These are phyloP conservation scores for Tachina fera DNA, from an alignment of 2,888 invertebrate species.

Conservation along the genomic window DNA sequence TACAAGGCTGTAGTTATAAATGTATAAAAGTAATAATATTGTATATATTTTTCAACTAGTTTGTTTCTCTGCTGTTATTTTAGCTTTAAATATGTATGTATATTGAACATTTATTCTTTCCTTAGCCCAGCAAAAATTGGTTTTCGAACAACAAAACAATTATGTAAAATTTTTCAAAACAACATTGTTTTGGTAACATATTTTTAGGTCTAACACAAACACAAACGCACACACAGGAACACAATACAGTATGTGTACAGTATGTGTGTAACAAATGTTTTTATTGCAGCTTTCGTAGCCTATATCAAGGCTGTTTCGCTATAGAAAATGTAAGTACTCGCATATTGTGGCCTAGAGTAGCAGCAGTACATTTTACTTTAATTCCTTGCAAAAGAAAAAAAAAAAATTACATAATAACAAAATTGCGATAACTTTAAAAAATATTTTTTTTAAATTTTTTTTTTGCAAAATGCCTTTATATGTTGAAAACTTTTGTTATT, in stretches of 20 bases:
- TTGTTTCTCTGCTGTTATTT: conserved; percentile 1
- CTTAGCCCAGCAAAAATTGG: background rate
- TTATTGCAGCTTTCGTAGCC: conserved; percentile 39
- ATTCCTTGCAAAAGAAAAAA: background rate
- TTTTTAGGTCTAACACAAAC: conserved; percentile 38
- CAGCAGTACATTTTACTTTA: conserved; percentile 3
- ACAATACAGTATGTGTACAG: background rate
- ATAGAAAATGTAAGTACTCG: conserved; percentile 23
- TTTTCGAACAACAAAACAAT: conserved; percentile 36
- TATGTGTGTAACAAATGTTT: background rate
- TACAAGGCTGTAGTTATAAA: conserved; percentile 19
- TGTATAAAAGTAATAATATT: conserved; percentile 11
- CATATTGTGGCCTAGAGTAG: conserved; percentile 39
- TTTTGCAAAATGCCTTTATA: background rate
- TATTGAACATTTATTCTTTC: conserved; percentile 11
- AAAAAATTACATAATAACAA: background rate
- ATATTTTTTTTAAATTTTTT: conserved; percentile 19
- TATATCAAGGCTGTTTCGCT: conserved; percentile 18
- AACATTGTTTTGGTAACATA: conserved; percentile 48
- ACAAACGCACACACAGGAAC: background rate
- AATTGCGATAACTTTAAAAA: conserved; percentile 5
- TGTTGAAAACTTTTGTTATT: conserved; percentile 27
- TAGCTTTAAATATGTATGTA: conserved; percentile 8
- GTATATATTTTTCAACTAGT: conserved; percentile 6
- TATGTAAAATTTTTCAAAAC: conserved; percentile 32